Evolutionary conservation across 2,113 vertebrate species (phyloP), one percentile per base, ranked within the genome.

Genomic region (Ceyx margarethae): DNA sequence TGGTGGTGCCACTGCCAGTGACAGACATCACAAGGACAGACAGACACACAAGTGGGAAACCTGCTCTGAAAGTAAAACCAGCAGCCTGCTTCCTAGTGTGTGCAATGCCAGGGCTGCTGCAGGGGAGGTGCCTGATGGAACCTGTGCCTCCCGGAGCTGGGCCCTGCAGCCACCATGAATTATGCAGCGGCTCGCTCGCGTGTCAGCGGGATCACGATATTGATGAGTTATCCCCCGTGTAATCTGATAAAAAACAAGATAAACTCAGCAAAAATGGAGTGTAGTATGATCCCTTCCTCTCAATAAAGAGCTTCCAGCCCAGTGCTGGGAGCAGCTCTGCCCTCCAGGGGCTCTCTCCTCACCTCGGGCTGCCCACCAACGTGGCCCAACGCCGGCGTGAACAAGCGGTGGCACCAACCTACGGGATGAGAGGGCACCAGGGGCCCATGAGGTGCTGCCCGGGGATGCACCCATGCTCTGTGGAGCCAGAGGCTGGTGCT

Each of bases 381-480:
- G 50, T 1, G 50, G 91, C 73, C 86, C 31, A 40, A 23, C 20
- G 22, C 29, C 1, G 2, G 65, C 62, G 45, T 0, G 0, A 42
- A 28, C 13, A 13, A 67, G 72, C 62, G 13, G 37, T 37, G 37
- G 37, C 37, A 37, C 37, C 37, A 37, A 5, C 37, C 37, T 37
- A 9, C 10, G 37, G 37, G 37, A 37, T 37, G 37, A 37, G 37
- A 37, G 37, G 37, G 37, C 37, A 37, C 37, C 37, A 37, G 37
- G 37, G 9, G 37, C 37, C 37, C 37, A 37, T 10, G 37, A 37
- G 37, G 37, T 37, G 37, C 37, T 37, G 37, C 37, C 37, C 10
- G 97, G 91, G 97, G 97, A 81, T 85, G 84, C 93, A 93, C 82
- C 94, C n/a, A 16, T 97, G 98, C 96, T 96, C 72, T 87, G 45